phyloP scores from a whole-genome alignment of 2,113 vertebrate species.

The Pycnonotus jocosus region DNA sequence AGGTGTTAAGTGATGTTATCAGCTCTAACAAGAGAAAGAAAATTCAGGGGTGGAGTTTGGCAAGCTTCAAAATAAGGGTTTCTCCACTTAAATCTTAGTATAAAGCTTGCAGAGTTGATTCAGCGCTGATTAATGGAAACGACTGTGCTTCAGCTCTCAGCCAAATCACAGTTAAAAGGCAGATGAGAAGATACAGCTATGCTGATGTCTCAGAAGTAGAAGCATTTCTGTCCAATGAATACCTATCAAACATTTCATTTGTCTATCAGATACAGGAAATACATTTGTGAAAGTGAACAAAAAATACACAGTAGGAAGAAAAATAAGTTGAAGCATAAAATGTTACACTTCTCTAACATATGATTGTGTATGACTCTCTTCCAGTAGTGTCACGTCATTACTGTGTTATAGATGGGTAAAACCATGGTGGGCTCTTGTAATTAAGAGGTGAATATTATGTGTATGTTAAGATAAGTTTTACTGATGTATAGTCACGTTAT shows the following conservation, averaged over 20 bases:
- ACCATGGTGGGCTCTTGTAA: background rate
- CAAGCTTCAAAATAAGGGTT: background rate
- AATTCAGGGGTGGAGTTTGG: background rate
- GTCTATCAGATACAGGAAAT: background rate
- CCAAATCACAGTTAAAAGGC: background rate
- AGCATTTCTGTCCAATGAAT: background rate
- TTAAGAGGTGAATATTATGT: background rate
- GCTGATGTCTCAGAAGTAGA: background rate
- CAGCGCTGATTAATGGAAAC: background rate
- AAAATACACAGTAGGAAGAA: background rate
- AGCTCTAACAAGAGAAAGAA: background rate
- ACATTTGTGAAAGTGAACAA: background rate
- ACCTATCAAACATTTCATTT: background rate
- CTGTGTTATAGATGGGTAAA: background rate
- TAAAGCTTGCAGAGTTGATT: background rate
- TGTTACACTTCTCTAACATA: background rate
- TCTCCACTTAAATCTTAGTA: background rate
- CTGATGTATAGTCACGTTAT: too few species aligned
- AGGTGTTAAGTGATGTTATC: background rate
- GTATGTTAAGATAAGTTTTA: background rate
- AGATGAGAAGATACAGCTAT: background rate
- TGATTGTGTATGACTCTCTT: background rate
- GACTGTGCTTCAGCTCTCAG: background rate
- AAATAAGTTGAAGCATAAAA: background rate
- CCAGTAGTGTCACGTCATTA: background rate